Base-by-base conservation (phyloP, 2,888 invertebrate species). In the Chrysolina oricalcia region DNA sequence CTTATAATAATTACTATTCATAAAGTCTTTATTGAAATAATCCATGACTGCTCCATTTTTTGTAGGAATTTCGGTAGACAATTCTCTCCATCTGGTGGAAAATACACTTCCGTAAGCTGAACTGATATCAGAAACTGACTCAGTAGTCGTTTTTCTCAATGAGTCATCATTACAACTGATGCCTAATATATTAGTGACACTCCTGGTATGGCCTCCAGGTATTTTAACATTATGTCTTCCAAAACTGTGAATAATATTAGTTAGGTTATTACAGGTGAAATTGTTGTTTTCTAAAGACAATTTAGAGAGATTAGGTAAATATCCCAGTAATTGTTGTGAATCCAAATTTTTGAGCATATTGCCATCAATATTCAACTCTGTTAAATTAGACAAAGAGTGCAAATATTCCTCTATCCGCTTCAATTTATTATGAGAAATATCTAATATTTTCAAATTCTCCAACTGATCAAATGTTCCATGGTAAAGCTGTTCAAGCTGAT, bases 11-110 rank as follows among this genome's bases (percentile, higher is more conserved):
- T 75, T 75, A 41, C 72, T 72, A 21, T 72, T 70, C 59, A 65
- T 56, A 41, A 75, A 75, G 43, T 72, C 72, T 19, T 59, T 66
- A 63, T 75, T 72, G 17, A 75, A 75, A 64, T 75, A 75, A 41
- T 67, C 19, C 40, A 71, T 67, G 71, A 71, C 50, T 11, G 66
- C 43, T 10, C 9, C 21, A 46, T 23, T 66, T 27, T 48, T 50
- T n/a, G n/a, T n/a, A n/a, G 17, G 46, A 43, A 21, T 23, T 11
- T 48, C 15, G 11, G 19, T 27, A 19, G 43, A 10, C 15, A 13
- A 21, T 43, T 43, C n/a, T 15, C 13, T 21, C 10, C 9, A 41
- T 5, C n/a, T 50, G n/a, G 27, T 23, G n/a, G 13, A 27, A 27
- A 11, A 50, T 27, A 35, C 17, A 13, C 15, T 43, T 48, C 19